Evolutionary conservation across 2,888 invertebrate species (phyloP).

Genomic region (Tetragonula carbonaria): DNA sequence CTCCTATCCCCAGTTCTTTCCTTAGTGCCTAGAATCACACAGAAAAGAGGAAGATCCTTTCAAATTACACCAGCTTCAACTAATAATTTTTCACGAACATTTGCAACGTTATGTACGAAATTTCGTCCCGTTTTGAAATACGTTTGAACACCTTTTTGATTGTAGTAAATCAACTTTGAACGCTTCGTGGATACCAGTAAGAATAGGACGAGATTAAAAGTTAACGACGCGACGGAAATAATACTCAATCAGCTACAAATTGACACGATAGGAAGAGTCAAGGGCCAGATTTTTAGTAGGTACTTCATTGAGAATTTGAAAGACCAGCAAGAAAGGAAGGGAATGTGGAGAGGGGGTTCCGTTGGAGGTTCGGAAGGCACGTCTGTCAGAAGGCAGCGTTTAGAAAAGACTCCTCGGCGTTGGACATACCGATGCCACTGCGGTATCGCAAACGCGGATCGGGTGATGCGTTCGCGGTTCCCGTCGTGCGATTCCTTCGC

Average conservation of each 20-base stretch:
- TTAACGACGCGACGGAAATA: background rate
- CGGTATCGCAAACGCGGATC: conserved; percentile 60
- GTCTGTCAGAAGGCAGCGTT: conserved; percentile 67
- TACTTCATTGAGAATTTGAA: conserved; percentile 58
- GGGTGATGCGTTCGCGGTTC: conserved; percentile 46
- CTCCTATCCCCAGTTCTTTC: background rate
- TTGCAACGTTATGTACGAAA: background rate
- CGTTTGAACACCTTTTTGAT: background rate
- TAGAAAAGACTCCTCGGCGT: conserved; percentile 60
- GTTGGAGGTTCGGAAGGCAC: conserved; percentile 56
- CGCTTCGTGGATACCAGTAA: background rate
- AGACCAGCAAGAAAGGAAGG: conserved; percentile 40
- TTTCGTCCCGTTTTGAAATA: background rate
- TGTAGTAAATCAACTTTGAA: background rate
- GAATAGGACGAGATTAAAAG: background rate
- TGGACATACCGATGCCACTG: conserved; percentile 61
- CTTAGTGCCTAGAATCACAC: background rate
- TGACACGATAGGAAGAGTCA: background rate
- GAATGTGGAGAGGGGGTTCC: conserved; percentile 36
- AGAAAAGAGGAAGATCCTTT: background rate
- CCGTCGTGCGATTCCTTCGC: conserved; percentile 38
- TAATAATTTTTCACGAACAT: background rate
- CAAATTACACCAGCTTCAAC: background rate
- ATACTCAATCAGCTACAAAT: background rate
- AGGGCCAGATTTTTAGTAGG: background rate